Evolutionary conservation across 2,888 invertebrate genomes (phyloP), one percentile per base, ranked within the genome.

Genomic region (Lasioglossum lativentre): DNA sequence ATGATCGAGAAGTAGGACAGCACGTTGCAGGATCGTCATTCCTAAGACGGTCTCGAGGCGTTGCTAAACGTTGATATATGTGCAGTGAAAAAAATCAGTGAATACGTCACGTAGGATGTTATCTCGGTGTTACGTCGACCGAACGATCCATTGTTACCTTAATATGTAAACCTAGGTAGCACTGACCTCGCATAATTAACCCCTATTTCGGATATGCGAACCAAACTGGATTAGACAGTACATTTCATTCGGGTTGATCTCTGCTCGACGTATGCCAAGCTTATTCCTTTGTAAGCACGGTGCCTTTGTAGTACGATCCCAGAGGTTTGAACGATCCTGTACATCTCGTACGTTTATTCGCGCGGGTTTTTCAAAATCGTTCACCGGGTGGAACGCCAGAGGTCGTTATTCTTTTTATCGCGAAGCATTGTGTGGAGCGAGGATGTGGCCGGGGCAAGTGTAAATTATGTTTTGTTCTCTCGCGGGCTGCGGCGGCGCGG

Each of bases 1-100:
- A 86, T 80, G 86, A 80, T 42, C 76, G 79, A 79, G 82, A 86
- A 86, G 86, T 86, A 77, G 86, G 86, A 86, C 86, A 70, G 47
- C 34, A 63, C 70, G 82, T 86, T 81, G 78, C 78, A 66, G 78
- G 86, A 78, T 79, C 86, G 79, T 86, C 86, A 74, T 82, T 74
- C 78, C 78, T 86, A 79, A 80, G 78, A 85, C 75, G 75, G 86
- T 59, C 56, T 79, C 75, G 76, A 30, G 73, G 68, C 14, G 74
- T 86, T 86, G 86, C 86, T 86, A 86, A 86, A 86, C 82, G 79
- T 56, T 82, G 79, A 86, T 77, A 73, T 68, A 80, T 63, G 86
- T 42, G 66, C 66, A 14, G 40, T 27, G 47, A 34, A 59, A 72
- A 72, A 85, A 80, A 52, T 70, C 70, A 38, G 73, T 23, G 86